A percentile compares a stretch with the other conserved stretches of the same genome.
These are phyloP conservation scores for Phalacrocorax pelagicus DNA, from an alignment of 2,113 vertebrate species.

Conservation along the genomic window DNA sequence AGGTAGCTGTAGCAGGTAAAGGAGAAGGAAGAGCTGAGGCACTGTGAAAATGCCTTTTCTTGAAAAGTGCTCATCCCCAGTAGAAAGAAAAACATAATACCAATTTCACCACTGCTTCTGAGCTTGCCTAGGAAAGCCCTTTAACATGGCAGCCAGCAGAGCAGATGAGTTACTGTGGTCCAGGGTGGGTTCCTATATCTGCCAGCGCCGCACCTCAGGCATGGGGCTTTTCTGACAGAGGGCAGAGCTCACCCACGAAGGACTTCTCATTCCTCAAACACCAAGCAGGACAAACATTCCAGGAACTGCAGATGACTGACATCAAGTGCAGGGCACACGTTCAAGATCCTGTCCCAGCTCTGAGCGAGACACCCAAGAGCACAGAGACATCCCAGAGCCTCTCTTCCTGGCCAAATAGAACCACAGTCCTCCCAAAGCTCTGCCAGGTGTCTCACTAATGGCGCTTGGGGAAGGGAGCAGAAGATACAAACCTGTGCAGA, in stretches of 20 bases:
- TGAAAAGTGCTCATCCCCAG: background rate
- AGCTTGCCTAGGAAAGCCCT: background rate
- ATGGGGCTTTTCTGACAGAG: background rate
- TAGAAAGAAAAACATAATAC: background rate
- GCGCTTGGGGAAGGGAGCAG: background rate
- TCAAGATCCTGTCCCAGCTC: background rate
- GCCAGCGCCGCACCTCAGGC: background rate
- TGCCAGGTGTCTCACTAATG: background rate
- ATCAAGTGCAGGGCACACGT: background rate
- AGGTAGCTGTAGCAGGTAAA: background rate
- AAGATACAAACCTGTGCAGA: background rate
- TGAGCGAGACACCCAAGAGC: background rate
- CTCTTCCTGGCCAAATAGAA: background rate
- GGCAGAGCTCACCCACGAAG: background rate
- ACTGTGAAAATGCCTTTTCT: background rate
- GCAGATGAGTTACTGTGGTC: background rate
- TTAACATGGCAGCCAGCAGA: background rate
- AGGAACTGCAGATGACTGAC: accelerated
- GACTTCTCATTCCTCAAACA: background rate
- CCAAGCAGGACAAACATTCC: background rate
- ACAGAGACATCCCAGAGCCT: background rate
- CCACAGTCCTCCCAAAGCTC: background rate
- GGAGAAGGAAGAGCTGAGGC: background rate
- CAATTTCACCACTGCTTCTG: background rate
- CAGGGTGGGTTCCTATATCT: background rate